These are phyloP conservation scores for Rhinoptilus africanus DNA, from an alignment of 2,113 vertebrate genomes.

Conservation along the genomic window DNA sequence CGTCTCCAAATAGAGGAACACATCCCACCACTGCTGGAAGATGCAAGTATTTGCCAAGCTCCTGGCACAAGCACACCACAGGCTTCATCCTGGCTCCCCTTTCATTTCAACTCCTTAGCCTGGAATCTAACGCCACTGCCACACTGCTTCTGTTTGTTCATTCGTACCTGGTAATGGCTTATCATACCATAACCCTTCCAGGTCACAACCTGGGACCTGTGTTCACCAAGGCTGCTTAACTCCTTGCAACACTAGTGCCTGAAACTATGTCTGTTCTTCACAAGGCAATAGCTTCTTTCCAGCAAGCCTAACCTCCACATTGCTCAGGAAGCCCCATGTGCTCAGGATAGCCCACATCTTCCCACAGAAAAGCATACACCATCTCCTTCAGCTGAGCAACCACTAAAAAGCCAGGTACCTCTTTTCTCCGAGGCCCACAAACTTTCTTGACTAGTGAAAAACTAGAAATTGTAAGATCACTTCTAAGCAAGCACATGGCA, in stretches of 20 bases:
- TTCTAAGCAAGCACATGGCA: not conserved
- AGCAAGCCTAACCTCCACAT: not conserved
- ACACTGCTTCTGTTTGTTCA: not conserved
- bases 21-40: not conserved
- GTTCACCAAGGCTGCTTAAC: not conserved
- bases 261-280: not conserved
- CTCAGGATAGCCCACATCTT: not conserved
- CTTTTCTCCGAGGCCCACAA: not conserved
- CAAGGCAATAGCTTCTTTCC: not conserved
- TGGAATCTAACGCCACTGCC: not conserved
- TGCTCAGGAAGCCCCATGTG: not conserved
- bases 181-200: not conserved
- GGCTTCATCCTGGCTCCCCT: not conserved
- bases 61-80: not conserved
- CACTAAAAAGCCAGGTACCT: not conserved
- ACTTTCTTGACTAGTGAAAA: not conserved
- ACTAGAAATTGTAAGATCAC: not conserved
- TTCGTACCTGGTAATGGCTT: not conserved
- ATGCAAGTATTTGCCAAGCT: not conserved
- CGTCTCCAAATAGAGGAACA: not conserved
- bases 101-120: not conserved
- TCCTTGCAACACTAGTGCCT: not conserved
- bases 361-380: not conserved
- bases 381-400: not conserved
- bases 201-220: not conserved